phyloP scores from a whole-genome alignment of 2,113 vertebrate genomes.

The Stercorarius parasiticus region DNA sequence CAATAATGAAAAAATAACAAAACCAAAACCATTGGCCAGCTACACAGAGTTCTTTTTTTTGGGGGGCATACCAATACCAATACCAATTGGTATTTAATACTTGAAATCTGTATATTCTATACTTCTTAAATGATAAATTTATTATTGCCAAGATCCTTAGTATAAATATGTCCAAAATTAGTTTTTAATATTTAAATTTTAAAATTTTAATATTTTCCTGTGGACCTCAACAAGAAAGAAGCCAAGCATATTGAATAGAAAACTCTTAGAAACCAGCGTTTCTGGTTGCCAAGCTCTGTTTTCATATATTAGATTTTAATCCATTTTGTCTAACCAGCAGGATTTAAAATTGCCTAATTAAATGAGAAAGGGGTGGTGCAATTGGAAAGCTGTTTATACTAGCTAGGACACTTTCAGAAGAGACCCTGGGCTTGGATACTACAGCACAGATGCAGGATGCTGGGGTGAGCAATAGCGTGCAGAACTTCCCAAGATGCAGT shows the following conservation, averaged over 20 bases:
- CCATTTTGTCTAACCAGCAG: not conserved
- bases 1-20: not conserved
- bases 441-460: not conserved
- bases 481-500: not conserved
- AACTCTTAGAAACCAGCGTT: not conserved
- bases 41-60: not conserved
- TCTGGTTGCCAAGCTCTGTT: not conserved
- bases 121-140: not conserved
- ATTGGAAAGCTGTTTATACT: not conserved
- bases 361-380: not conserved
- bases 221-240: not conserved
- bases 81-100: not conserved
- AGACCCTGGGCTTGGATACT: not conserved
- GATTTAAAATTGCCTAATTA: not conserved
- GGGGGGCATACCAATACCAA: too few species aligned
- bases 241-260: not conserved
- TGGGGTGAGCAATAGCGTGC: not conserved
- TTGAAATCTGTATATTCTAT: not conserved
- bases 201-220: not conserved
- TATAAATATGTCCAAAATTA: not conserved
- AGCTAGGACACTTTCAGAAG: not conserved
- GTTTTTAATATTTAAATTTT: not conserved
- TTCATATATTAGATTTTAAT: not conserved
- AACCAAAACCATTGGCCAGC: not conserved
- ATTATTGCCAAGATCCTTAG: not conserved